A percentile compares a stretch with the other conserved stretches of the same genome.
phyloP scores from a whole-genome alignment of 2,797 vertebrate genomes.

The Ctenochaetus hawaiiensis region DNA sequence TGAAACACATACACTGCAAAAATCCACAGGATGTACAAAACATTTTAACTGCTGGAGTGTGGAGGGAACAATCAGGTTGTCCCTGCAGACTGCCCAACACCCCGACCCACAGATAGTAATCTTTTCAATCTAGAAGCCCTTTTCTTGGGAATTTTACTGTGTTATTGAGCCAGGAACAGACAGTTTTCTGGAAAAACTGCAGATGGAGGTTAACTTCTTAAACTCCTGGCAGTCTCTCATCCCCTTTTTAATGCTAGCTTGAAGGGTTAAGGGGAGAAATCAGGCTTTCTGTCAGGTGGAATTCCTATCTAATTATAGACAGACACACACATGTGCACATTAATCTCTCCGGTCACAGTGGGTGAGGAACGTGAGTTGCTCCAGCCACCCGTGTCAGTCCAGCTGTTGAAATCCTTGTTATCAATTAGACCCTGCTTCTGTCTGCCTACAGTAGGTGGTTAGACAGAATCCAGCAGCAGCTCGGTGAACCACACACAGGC shows the following conservation, averaged over 20 bases:
- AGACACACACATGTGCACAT: slow-evolving; percentile 24
- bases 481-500: slow-evolving; percentile 57
- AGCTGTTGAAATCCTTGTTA: slow-evolving; percentile 73
- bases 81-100: slow-evolving; percentile 22
- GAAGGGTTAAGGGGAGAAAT: slow-evolving; percentile 22
- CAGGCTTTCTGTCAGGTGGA: slow-evolving; percentile 9
- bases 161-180: slow-evolving; percentile 18
- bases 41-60: slow-evolving; percentile 48
- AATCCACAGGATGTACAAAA: slow-evolving; percentile 65
- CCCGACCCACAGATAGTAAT: slow-evolving; percentile 13
- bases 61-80: slow-evolving; percentile 45
- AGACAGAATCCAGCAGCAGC: slow-evolving; percentile 35
- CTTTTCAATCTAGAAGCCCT: slow-evolving; percentile 6
- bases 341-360: slow-evolving; percentile 29
- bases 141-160: not conserved
- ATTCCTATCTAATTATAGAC: slow-evolving; percentile 6
- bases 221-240: slow-evolving; percentile 14
- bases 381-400: slow-evolving; percentile 60
- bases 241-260: not conserved
- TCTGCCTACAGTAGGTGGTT: slow-evolving; percentile 42
- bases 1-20: slow-evolving; percentile 54
- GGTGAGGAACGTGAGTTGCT: slow-evolving; percentile 43
- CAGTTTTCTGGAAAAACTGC: slow-evolving; percentile 24
- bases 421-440: slow-evolving; percentile 66
- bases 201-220: slow-evolving; percentile 15